Base-by-base conservation (phyloP, 2,888 invertebrate species). In the Ectemnius lituratus region DNA sequence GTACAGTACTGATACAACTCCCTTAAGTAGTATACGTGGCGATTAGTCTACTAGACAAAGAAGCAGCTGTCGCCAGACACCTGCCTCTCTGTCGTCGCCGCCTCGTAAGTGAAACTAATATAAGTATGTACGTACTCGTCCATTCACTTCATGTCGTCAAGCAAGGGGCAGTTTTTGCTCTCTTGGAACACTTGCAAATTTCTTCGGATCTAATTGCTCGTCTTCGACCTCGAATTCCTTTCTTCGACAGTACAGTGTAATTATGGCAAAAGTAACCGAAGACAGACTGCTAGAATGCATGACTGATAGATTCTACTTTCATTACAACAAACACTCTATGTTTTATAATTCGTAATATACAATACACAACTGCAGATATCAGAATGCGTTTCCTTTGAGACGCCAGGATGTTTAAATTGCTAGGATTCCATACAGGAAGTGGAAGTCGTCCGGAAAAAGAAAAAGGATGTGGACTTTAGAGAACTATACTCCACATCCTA, bases 1-100 rank as follows among this genome's bases (percentile, higher is more conserved):
- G n/a, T n/a, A n/a, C n/a, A n/a, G n/a, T n/a, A n/a, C n/a, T n/a
- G n/a, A n/a, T n/a, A n/a, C n/a, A n/a, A n/a, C n/a, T n/a, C n/a
- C n/a, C n/a, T 59, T 60, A 52, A 59, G 57, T 28, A 28, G 57
- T 28, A 20, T 8, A 18, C 14, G 52, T 49, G 46, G 8, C 52
- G 20, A 62, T 71, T 28, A 20, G 20, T 23, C 71, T 73, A 70
- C 72, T 81, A 81, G 81, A 79, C 76, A 76, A 78, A 72, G 76
- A 76, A 70, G 73, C 80, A 81, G 80, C 74, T 81, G 81, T 76
- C 56, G 46, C 58, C 16, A 49, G 68, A 45, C 80, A 81, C 80
- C 80, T 81, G 80, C 76, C 81, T 78, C 37, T 37, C 62, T 73
- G 71, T 75, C 70, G 76, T 73, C 70, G 76, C 77, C 74, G 66